These are phyloP conservation scores for Etheostoma nigrum DNA, from an alignment of 2,797 vertebrate genomes.

Conservation along the genomic window DNA sequence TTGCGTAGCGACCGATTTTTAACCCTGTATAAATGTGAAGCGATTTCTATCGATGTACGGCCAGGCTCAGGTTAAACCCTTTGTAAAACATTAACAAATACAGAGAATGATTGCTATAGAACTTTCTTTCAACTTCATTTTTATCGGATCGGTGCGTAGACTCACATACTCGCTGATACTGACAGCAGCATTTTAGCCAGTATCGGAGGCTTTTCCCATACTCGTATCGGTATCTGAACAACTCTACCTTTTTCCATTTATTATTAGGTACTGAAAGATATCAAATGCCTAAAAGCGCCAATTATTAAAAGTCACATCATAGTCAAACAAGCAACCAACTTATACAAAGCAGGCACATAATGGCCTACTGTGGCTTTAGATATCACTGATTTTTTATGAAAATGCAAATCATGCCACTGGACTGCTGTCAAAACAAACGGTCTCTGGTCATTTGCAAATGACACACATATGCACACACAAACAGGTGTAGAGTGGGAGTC, in stretches of 20 bases:
- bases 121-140: too few species aligned
- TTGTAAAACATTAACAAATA: too few species aligned
- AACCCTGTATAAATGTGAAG: too few species aligned
- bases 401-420: slow-evolving; percentile 60
- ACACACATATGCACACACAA: neutral
- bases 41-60: too few species aligned
- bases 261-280: neutral
- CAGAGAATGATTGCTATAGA: too few species aligned
- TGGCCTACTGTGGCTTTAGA: slow-evolving; percentile 47
- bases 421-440: slow-evolving; percentile 51
- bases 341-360: slow-evolving; percentile 41
- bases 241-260: neutral
- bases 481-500: slow-evolving; percentile 6
- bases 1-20: too few species aligned
- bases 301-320: neutral
- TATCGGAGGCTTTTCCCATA: too few species aligned
- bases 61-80: too few species aligned
- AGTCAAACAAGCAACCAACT: slow-evolving; percentile 33
- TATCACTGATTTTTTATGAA: slow-evolving; percentile 59
- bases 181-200: too few species aligned
- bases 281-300: neutral
- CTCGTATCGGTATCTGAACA: too few species aligned
- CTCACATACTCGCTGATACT: too few species aligned
- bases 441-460: slow-evolving; percentile 60
- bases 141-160: too few species aligned